phyloP scores from a whole-genome alignment of 1,140 invertebrate species.

The Holcopasites calliopsidis region DNA sequence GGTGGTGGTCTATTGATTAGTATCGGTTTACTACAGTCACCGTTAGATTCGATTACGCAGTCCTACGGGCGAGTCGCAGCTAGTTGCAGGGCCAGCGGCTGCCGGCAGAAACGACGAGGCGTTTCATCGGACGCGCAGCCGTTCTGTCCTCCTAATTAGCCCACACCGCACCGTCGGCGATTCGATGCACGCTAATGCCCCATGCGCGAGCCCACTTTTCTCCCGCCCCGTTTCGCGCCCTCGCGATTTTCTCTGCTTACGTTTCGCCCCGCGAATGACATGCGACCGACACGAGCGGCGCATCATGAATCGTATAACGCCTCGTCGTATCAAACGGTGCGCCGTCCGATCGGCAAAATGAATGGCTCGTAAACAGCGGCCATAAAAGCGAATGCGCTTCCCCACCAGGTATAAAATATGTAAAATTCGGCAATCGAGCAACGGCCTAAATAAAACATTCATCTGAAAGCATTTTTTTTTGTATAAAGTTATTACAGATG shows the following conservation, averaged over 20 bases:
- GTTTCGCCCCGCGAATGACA: too few relatives aligned
- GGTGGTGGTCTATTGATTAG: slow-evolving; percentile 59
- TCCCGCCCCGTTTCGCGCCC: slow-evolving; percentile 15
- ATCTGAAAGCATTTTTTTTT: too few relatives aligned
- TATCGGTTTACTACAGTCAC: slow-evolving; percentile 59
- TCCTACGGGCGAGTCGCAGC: slow-evolving; percentile 4
- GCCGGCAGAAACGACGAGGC: neutral
- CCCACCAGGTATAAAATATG: too few relatives aligned
- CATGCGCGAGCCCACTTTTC: slow-evolving; percentile 18
- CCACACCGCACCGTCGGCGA: slow-evolving; percentile 11
- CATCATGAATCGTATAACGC: neutral
- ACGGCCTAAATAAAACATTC: too few relatives aligned
- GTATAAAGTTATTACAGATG: too few relatives aligned
- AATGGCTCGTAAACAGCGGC: neutral
- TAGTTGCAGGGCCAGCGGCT: neutral
- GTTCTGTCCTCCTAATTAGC: slow-evolving; percentile 47
- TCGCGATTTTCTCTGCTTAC: neutral
- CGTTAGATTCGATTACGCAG: slow-evolving; percentile 54
- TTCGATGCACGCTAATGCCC: slow-evolving; percentile 29
- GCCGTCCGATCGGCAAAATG: neutral
- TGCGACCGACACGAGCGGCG: neutral
- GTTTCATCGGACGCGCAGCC: neutral
- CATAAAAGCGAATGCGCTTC: too few relatives aligned
- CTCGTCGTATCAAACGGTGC: neutral
- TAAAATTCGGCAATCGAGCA: too few relatives aligned